Evolutionary conservation across 2,888 invertebrate genomes (phyloP), one percentile per base, ranked within the genome.

Genomic region (Ethmia dodecea): DNA sequence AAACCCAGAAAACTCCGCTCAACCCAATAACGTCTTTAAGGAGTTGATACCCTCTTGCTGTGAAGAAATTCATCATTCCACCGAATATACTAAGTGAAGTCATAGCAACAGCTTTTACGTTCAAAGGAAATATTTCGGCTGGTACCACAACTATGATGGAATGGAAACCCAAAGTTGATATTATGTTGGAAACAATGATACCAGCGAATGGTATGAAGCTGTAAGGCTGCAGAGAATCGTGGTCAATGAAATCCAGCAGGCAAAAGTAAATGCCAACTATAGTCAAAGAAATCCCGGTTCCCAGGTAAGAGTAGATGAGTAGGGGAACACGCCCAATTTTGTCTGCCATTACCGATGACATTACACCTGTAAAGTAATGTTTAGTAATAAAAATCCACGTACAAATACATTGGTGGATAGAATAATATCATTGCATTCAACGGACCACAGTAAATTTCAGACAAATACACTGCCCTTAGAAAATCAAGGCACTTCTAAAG

Each of bases 71-170:
- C 9, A 84, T 50, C 0, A 83, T 29, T 0, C 88, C 87, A 0
- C 79, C 75, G 43, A 80, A 73, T 5, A 88, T 62, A 37, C 78
- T 87, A 0, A 75, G 59, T 0, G 75, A 44, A 0, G 86, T 86
- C 36, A 88, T 78, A 0, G 88, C 89, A 0, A 80, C 55, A 1
- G 87, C 81, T 52, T 88, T 88, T 0, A 89, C 81, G 44, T 88
- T 89, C 2, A 88, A 67, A 0, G 89, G 86, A 40, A 89, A 89
- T 6, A 89, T 60, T 55, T 89, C 89, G 0, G 86, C 87, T 13
- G 87, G 69, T 34, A 89, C 72, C 38, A 83, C 65, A 33, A 75
- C 78, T 1, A 77, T 61, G 9, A 89, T 49, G 0, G 88, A 84
- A 33, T 80, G 81, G 26, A 81, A 73, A 0, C 89, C 89, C 16